These are phyloP conservation scores for Diploscapter pachys DNA, from an alignment of 1,140 invertebrate species.

Conservation along the genomic window DNA sequence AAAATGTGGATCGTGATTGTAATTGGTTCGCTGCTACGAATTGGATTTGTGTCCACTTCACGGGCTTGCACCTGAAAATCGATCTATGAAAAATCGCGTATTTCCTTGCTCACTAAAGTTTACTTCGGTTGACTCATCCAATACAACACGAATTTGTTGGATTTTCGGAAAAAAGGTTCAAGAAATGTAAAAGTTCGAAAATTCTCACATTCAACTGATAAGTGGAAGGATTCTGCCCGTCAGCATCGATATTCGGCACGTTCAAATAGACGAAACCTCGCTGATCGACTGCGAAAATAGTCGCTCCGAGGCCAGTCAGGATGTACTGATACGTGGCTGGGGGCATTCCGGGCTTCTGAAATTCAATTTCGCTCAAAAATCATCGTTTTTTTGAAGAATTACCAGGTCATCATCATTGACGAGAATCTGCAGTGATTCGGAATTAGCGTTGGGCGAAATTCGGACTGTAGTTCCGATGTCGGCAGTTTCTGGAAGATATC, in stretches of 20 bases:
- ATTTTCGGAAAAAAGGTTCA: too few species aligned
- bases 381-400: slow-evolving; percentile 4
- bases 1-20: slow-evolving; percentile 49
- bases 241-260: slow-evolving; percentile 40
- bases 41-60: slow-evolving; percentile 54
- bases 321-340: slow-evolving; percentile 58
- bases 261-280: slow-evolving; percentile 56
- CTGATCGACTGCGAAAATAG: slow-evolving; percentile 57
- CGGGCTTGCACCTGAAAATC: slow-evolving; percentile 44
- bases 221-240: slow-evolving; percentile 45
- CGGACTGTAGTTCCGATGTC: slow-evolving; percentile 53
- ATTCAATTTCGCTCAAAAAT: neutral
- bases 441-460: slow-evolving; percentile 39
- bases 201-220: slow-evolving; percentile 50
- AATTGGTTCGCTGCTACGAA: slow-evolving; percentile 47
- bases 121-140: too few species aligned
- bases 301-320: slow-evolving; percentile 52
- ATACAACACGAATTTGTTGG: too few species aligned
- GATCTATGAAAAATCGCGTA: neutral
- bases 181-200: neutral
- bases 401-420: slow-evolving; percentile 56
- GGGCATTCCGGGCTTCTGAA: slow-evolving; percentile 56
- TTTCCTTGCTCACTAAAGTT: too few species aligned
- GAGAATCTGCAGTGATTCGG: slow-evolving; percentile 54
- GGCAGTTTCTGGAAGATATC: slow-evolving; percentile 49